Evolutionary conservation across 1,140 invertebrate species (phyloP).

Genomic region (Diabrotica virgifera): DNA sequence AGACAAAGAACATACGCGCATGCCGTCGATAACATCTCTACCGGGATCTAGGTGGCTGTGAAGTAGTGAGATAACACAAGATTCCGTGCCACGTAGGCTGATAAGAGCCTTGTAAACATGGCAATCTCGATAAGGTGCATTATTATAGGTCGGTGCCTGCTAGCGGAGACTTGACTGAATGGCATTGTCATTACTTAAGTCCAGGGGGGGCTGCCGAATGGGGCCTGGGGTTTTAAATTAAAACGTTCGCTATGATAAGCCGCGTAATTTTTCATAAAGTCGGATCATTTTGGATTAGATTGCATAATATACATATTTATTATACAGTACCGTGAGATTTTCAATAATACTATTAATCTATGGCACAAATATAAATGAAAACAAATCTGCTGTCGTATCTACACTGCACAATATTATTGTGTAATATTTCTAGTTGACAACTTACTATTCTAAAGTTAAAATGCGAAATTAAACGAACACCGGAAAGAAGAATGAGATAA

Average conservation of each 20-base stretch:
- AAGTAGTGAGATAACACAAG: constrained; percentile 22
- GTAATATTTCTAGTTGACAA: too few relatives aligned
- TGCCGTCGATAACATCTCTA: constrained; percentile 8
- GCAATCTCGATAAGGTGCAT: constrained; percentile 30
- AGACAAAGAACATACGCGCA: constrained; percentile 17
- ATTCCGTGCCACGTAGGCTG: constrained; percentile 26
- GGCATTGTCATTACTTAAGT: constrained; percentile 1
- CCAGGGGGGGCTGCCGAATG: neutral
- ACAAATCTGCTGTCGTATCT: too few relatives aligned
- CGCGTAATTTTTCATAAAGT: too few relatives aligned
- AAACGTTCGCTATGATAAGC: neutral
- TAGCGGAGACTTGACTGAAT: constrained; percentile 4
- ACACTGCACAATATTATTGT: too few relatives aligned
- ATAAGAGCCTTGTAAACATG: constrained; percentile 36
- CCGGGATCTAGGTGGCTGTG: constrained; percentile 11
- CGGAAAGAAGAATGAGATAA: too few relatives aligned
- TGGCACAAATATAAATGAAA: too few relatives aligned
- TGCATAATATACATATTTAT: too few relatives aligned
- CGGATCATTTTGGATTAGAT: too few relatives aligned
- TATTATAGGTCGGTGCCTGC: constrained; percentile 14
- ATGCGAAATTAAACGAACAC: too few relatives aligned
- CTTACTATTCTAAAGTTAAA: too few relatives aligned
- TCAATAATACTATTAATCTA: too few relatives aligned
- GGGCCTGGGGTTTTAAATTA: neutral
- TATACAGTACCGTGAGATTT: too few relatives aligned